phyloP scores from a whole-genome alignment of 2,113 vertebrate species.

The Perca flavescens region DNA sequence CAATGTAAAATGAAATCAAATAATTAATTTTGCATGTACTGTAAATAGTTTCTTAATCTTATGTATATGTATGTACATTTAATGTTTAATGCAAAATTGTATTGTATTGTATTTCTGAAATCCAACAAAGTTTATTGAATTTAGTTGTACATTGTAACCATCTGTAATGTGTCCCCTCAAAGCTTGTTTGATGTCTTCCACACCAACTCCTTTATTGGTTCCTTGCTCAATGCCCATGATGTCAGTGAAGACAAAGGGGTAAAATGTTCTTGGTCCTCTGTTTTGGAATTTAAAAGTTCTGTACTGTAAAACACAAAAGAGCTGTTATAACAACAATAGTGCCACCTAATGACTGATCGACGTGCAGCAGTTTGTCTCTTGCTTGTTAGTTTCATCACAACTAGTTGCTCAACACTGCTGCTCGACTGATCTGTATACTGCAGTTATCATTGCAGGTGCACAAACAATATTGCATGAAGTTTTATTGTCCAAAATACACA shows the following conservation, averaged over 20 bases:
- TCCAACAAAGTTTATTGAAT: background rate
- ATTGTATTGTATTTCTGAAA: background rate
- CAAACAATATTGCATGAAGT: background rate
- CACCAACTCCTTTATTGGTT: background rate
- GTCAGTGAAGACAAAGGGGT: conserved; percentile 48
- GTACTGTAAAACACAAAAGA: conserved; percentile 19
- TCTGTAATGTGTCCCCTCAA: conserved; percentile 45
- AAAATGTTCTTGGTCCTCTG: background rate
- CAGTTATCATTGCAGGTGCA: background rate
- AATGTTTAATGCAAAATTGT: background rate
- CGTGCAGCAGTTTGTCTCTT: background rate
- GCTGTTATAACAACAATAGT: background rate
- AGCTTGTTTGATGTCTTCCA: conserved; percentile 47
- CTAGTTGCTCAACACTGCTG: background rate
- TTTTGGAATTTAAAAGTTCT: conserved; percentile 23
- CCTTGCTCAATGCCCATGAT: conserved; percentile 23
- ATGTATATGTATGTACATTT: background rate
- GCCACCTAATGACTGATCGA: background rate
- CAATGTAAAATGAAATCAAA: background rate
- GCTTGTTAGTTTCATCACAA: background rate
- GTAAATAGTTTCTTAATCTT: background rate
- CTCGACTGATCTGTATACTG: background rate
- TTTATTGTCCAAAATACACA: background rate
- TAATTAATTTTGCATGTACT: background rate
- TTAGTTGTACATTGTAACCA: conserved; percentile 20